Percentiles rank a stretch among this genome's conserved stretches.
Evolutionary conservation across 2,888 invertebrate species (phyloP).

Genomic region (Scelioninae gen. 2): DNA sequence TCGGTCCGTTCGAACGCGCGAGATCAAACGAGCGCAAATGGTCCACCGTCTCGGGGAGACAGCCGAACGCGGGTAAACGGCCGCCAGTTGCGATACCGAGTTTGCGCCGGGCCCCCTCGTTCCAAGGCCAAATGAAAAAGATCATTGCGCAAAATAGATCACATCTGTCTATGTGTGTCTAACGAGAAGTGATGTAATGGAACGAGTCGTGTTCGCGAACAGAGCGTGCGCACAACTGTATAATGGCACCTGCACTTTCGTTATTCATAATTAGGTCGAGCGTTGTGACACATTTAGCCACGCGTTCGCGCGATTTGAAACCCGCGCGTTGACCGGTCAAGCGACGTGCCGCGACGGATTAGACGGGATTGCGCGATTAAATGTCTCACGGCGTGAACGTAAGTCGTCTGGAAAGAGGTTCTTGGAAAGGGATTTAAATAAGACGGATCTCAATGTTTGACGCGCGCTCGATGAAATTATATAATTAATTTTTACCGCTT

Average conservation of each 20-base stretch:
- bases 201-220: constrained; percentile 51
- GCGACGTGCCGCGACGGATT: constrained; percentile 30
- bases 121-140: constrained; percentile 57
- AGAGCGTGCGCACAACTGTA: constrained; percentile 40
- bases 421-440: background rate
- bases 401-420: background rate
- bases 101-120: constrained; percentile 40
- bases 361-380: constrained; percentile 21
- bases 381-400: constrained; percentile 5
- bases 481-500: no score
- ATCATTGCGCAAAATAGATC: constrained; percentile 58
- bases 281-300: constrained; percentile 47
- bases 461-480: background rate
- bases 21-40: constrained; percentile 41
- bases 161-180: constrained; percentile 53
- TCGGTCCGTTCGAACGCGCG: constrained; percentile 40
- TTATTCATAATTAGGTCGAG: constrained; percentile 49
- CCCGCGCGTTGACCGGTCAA: constrained; percentile 39
- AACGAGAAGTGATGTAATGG: constrained; percentile 55
- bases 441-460: background rate
- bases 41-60: constrained; percentile 35
- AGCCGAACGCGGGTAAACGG: constrained; percentile 42
- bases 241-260: constrained; percentile 57
- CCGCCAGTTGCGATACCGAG: constrained; percentile 35
- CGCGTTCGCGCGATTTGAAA: constrained; percentile 28